Evolutionary conservation across 2,888 invertebrate genomes (phyloP).

Genomic region (Torymus aiolomorphi): DNA sequence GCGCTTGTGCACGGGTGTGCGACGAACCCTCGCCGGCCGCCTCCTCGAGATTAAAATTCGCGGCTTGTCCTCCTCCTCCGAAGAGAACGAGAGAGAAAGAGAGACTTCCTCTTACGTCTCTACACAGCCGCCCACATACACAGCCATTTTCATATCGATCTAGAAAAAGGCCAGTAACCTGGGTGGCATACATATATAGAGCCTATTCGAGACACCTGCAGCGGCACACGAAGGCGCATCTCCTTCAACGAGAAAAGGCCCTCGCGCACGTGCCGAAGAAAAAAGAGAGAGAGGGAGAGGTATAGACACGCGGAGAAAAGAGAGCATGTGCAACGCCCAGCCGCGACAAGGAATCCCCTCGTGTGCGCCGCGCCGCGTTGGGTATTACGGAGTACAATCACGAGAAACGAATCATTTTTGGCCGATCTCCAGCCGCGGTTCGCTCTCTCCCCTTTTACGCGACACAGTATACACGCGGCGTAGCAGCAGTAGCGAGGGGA

Average conservation of each 20-base stretch:
- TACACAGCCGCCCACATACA: background rate
- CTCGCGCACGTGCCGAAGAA: constrained; percentile 24
- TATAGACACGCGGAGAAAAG: background rate
- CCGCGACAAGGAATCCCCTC: constrained; percentile 13
- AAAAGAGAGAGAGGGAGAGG: constrained; percentile 10
- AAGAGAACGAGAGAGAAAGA: background rate
- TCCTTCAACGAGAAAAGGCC: background rate
- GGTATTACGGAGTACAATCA: constrained; percentile 56
- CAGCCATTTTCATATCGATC: constrained; percentile 40
- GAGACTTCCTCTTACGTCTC: background rate
- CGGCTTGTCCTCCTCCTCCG: constrained; percentile 15
- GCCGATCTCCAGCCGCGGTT: constrained; percentile 50
- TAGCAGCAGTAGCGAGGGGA: background rate
- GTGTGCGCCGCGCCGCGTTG: background rate
- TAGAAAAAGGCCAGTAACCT: background rate
- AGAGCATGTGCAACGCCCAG: constrained; percentile 1
- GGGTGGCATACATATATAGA: background rate
- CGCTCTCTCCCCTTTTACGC: background rate
- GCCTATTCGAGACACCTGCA: background rate
- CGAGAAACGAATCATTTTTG: constrained; percentile 59
- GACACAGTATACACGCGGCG: constrained; percentile 10
- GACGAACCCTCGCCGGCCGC: background rate
- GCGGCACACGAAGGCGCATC: no score
- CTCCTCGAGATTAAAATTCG: constrained; percentile 52
- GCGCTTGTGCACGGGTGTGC: background rate